Conservation (phyloP, 2,888 invertebrate species). For the Octodonta nipae region DNA sequence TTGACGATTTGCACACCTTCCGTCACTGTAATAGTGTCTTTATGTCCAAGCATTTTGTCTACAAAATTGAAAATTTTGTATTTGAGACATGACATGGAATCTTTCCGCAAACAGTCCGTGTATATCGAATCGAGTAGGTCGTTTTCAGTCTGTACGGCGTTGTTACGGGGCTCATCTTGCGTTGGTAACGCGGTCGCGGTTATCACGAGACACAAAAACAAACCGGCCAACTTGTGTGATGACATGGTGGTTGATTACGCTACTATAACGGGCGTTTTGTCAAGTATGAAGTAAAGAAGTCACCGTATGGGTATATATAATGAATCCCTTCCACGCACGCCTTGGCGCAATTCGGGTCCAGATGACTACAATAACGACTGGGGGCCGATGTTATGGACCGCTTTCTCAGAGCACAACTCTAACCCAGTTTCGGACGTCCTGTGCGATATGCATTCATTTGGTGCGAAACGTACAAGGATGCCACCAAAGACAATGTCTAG, state of each 20-base stretch:
- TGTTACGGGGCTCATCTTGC: conserved; percentile 40
- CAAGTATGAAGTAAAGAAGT: conserved; percentile 30
- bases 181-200: conserved; percentile 55
- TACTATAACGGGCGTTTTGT: neutral
- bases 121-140: conserved; percentile 67
- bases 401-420: conserved; percentile 35
- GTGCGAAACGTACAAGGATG: conserved; percentile 10
- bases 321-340: conserved; percentile 32
- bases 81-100: conserved; percentile 72
- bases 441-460: conserved; percentile 27
- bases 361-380: conserved; percentile 34
- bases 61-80: conserved; percentile 77
- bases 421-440: conserved; percentile 31
- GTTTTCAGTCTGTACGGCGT: conserved; percentile 55
- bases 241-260: conserved; percentile 26
- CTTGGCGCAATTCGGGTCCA: conserved; percentile 34
- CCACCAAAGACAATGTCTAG: no score
- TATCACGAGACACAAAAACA: conserved; percentile 41
- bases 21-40: conserved; percentile 64
- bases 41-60: conserved; percentile 69
- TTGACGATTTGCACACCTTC: conserved; percentile 76
- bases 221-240: conserved; percentile 38
- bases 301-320: conserved; percentile 34
- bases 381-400: conserved; percentile 35
- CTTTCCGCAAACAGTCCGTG: conserved; percentile 67